phyloP scores from a whole-genome alignment of 2,797 vertebrate species.

The Columba guinea region DNA sequence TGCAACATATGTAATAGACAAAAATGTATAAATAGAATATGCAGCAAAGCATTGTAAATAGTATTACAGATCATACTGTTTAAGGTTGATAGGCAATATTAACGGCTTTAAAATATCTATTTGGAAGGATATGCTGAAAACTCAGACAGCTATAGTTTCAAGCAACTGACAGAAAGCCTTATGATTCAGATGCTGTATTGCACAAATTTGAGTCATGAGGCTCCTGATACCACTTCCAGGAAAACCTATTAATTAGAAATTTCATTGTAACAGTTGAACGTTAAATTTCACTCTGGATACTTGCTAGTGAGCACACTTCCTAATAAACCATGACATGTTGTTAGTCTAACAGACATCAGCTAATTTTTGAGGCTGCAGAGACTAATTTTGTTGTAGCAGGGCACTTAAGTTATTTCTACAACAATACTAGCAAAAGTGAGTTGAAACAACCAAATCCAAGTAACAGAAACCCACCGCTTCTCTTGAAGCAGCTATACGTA shows the following conservation, averaged over 20 bases:
- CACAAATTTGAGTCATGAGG: slow-evolving; percentile 40
- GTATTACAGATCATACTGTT: not conserved
- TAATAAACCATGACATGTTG: not conserved
- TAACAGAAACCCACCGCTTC: not conserved
- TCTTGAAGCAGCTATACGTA: not conserved
- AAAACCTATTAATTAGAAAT: slow-evolving; percentile 57
- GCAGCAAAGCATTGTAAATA: slow-evolving; percentile 17
- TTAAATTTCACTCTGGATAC: not conserved
- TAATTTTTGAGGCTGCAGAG: not conserved
- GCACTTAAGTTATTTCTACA: not conserved
- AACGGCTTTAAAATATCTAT: not conserved
- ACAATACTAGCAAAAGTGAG: not conserved
- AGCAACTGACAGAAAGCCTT: slow-evolving; percentile 55
- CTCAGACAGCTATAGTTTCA: slow-evolving; percentile 30
- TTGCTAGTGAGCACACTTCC: not conserved
- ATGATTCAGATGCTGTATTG: slow-evolving; percentile 61
- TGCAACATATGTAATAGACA: not conserved
- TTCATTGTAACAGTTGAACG: slow-evolving; percentile 17
- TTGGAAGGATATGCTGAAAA: slow-evolving; percentile 52
- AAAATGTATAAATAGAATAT: not conserved
- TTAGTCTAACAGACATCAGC: not conserved
- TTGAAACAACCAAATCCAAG: not conserved
- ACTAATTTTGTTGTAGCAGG: not conserved
- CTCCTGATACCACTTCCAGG: slow-evolving; percentile 40
- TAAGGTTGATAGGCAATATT: not conserved